Base-by-base conservation (phyloP, 2,888 invertebrate species). In the Strigamia transsilvanica region DNA sequence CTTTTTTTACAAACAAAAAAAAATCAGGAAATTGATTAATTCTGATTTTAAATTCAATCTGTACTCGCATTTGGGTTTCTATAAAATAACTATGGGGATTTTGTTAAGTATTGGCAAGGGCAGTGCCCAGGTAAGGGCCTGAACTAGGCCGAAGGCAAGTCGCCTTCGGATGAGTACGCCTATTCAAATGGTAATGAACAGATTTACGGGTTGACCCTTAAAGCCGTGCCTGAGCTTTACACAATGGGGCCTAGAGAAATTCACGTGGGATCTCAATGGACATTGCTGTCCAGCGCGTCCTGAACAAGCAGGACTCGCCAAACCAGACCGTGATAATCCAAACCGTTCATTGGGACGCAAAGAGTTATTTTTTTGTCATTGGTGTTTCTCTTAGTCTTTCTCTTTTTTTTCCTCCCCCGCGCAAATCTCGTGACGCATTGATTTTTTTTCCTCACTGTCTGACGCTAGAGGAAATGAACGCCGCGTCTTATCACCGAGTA, bases 121-220 rank as follows among this genome's bases (percentile, higher is more conserved):
- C 51, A 51, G 51, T 51, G 51, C n/a, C 51, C 51, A 51, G 51
- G 51, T 51, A 51, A 51, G 51, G 51, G n/a, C 51, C 51, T 51
- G 51, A 51, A 51, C 15, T 15, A 51, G 51, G 51, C 51, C 51
- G 51, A 51, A 51, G 51, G 51, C 51, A 51, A n/a, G 51, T 51
- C 51, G 51, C 51, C 51, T 18, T 51, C 51, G 51, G 51, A 51
- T 51, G 51, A 51, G 18, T 13, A 51, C 51, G 4, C 51, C 51
- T 51, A 51, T 51, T 51, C 51, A 51, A n/a, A 51, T 51, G 51
- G 13, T 51, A 51, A 51, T 51, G 6, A 51, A 18, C 51, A 51
- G 51, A 51, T 51, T 51, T 51, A 51, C 18, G 51, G 51, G 51
- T 51, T 51, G 51, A 51, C 51, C 51, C 51, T 51, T 51, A 51